Conservation (phyloP, 2,113 vertebrate genomes). For the Pardalotus punctatus region DNA sequence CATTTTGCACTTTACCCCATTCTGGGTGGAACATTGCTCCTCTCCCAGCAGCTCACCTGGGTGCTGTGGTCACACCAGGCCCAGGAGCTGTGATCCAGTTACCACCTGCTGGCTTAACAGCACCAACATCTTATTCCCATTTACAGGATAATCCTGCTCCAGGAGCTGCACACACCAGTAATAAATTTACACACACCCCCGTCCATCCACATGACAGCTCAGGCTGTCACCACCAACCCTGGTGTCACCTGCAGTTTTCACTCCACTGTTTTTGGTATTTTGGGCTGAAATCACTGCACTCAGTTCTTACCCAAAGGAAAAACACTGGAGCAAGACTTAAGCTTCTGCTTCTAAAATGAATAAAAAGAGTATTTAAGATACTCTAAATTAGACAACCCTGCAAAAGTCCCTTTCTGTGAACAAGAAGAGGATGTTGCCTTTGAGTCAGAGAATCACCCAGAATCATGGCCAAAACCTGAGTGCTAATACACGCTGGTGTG, state of each 20-base stretch:
- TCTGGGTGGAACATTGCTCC: neutral
- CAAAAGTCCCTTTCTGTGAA: neutral
- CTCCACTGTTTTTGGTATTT: neutral
- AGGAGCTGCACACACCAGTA: neutral
- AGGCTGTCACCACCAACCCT: neutral
- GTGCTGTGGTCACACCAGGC: neutral
- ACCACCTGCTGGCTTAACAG: neutral
- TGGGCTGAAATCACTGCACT: neutral
- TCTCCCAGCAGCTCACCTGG: neutral
- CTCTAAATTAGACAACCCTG: neutral
- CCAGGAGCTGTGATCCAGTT: neutral
- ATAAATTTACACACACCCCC: neutral
- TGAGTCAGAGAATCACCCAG: neutral
- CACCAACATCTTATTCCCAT: neutral
- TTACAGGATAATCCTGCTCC: neutral
- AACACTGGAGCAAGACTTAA: neutral
- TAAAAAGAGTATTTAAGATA: neutral
- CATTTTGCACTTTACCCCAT: neutral
- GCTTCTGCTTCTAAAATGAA: neutral
- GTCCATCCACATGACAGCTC: neutral
- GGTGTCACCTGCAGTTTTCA: neutral
- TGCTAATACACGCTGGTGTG: neutral
- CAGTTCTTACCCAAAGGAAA: neutral
- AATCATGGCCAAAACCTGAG: neutral
- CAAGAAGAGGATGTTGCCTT: neutral